Conservation (phyloP, 2,113 vertebrate species). For the Thunnus thynnus region DNA sequence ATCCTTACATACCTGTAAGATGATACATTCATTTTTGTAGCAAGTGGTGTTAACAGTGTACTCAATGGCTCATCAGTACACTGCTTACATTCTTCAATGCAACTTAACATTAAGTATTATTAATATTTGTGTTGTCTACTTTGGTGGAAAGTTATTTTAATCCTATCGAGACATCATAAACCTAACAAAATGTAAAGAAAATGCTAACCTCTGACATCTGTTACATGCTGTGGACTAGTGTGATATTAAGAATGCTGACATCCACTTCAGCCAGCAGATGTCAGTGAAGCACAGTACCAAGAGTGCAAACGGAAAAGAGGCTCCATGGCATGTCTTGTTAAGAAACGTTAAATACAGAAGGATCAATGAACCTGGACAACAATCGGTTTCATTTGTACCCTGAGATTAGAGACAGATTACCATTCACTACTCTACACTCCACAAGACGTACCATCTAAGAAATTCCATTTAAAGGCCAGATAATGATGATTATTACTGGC, state of each 20-base stretch:
- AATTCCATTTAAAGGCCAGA: not conserved
- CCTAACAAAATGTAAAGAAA: not conserved
- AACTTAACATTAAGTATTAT: not conserved
- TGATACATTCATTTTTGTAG: conserved; percentile 75
- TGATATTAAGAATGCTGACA: not conserved
- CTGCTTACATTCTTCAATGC: conserved; percentile 70
- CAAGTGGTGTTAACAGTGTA: conserved; percentile 45
- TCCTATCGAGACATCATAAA: conserved; percentile 15
- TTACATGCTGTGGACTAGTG: not conserved
- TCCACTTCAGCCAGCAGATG: conserved; percentile 71
- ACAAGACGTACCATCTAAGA: conserved; percentile 1
- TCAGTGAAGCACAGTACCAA: conserved; percentile 50
- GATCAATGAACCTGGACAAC: conserved; percentile 14
- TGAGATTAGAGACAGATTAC: conserved; percentile 53
- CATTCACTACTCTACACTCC: not conserved
- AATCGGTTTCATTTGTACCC: conserved; percentile 42
- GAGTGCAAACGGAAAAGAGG: conserved; percentile 14
- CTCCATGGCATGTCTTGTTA: not conserved
- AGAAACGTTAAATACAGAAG: conserved; percentile 1
- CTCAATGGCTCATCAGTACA: conserved; percentile 54
- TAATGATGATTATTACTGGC: not conserved
- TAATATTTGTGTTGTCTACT: not conserved
- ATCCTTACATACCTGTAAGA: conserved; percentile 17
- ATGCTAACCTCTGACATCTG: not conserved
- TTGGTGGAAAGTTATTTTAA: not conserved